phyloP scores from a whole-genome alignment of 2,113 vertebrate species.

The Neofelis nebulosa region DNA sequence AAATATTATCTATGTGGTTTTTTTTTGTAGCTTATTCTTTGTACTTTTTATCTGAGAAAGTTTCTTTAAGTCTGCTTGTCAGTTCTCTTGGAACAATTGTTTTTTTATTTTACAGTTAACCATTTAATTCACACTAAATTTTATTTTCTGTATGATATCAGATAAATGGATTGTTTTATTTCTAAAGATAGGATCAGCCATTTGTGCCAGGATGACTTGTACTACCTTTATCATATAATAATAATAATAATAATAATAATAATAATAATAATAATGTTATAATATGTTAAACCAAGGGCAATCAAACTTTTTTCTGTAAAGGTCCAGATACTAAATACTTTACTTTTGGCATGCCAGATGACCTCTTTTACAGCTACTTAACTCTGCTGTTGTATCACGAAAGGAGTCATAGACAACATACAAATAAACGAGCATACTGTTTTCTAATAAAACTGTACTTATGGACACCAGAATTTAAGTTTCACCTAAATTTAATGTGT shows the following conservation, averaged over 20 bases:
- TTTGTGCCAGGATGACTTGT: not conserved
- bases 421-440: not conserved
- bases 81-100: not conserved
- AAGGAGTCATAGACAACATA: not conserved
- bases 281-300: not conserved
- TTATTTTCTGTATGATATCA: not conserved
- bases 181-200: not conserved
- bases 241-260: too few relatives aligned
- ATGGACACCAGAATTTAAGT: not conserved
- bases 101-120: not conserved
- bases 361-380: not conserved
- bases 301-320: not conserved
- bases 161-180: not conserved
- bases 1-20: not conserved
- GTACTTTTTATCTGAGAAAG: not conserved
- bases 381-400: not conserved
- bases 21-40: not conserved
- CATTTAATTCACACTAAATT: not conserved
- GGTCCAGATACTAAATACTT: not conserved
- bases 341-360: not conserved
- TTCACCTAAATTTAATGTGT: not conserved
- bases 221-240: not conserved
- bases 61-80: not conserved
- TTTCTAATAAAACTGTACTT: not conserved
- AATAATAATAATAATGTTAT: not conserved